Conservation (phyloP, 2,113 vertebrate species). For the Caretta caretta region DNA sequence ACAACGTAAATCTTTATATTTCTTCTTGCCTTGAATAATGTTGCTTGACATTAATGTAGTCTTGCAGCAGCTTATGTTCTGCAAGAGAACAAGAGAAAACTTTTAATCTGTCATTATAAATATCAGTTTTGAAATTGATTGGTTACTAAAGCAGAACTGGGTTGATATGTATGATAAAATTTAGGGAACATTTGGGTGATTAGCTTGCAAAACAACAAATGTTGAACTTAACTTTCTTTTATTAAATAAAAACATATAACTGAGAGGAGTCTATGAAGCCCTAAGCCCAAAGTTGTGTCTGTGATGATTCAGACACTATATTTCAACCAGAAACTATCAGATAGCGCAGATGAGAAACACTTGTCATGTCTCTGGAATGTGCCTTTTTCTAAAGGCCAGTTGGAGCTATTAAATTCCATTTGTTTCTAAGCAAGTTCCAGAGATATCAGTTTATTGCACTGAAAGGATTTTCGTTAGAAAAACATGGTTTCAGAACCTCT, state of each 20-base stretch:
- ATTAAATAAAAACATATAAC: not conserved
- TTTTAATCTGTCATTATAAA: constrained; percentile 44
- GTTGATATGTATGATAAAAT: not conserved
- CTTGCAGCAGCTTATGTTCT: constrained; percentile 56
- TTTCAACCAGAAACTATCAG: constrained; percentile 16
- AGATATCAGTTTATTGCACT: not conserved
- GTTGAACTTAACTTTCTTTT: not conserved
- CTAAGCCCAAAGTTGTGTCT: not conserved
- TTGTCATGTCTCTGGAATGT: not conserved
- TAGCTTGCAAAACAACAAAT: not conserved
- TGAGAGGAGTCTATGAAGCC: not conserved
- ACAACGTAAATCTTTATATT: constrained; percentile 44
- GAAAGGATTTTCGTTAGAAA: not conserved
- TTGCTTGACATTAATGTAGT: constrained; percentile 57
- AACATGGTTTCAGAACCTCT: not conserved
- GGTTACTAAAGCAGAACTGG: constrained; percentile 39
- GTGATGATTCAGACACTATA: not conserved
- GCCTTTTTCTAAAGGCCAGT: not conserved
- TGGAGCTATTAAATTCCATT: not conserved
- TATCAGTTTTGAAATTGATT: constrained; percentile 48
- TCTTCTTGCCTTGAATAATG: constrained; percentile 53
- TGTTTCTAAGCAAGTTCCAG: constrained; percentile 14
- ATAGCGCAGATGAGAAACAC: not conserved
- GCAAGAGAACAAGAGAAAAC: constrained; percentile 45
- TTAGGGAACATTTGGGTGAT: not conserved